Evolutionary conservation across 2,113 vertebrate genomes (phyloP).

Genomic region (Strix aluco): DNA sequence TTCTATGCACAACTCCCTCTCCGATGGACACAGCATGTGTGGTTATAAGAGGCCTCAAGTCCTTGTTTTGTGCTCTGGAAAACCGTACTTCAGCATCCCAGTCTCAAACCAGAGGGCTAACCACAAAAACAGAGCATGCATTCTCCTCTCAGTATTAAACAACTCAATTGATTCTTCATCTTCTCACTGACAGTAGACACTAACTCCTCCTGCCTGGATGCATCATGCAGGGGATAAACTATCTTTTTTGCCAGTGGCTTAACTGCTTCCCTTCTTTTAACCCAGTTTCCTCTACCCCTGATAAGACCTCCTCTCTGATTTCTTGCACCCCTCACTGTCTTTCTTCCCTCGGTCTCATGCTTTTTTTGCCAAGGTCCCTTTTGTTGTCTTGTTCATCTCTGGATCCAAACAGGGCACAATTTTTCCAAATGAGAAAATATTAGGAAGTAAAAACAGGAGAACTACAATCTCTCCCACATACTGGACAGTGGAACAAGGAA

Average conservation of each 20-base stretch:
- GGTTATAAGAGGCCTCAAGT: not conserved
- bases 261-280: not conserved
- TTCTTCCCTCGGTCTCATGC: not conserved
- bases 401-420: not conserved
- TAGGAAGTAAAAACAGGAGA: not conserved
- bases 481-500: not conserved
- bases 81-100: not conserved
- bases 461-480: not conserved
- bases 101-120: not conserved
- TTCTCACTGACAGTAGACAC: not conserved
- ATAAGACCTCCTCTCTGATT: not conserved
- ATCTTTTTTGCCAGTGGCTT: not conserved
- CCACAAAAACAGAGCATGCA: not conserved
- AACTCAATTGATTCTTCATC: not conserved
- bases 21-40: rapidly evolving
- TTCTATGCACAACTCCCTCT: not conserved
- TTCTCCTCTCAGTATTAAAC: not conserved
- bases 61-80: not conserved
- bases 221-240: not conserved
- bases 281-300: not conserved
- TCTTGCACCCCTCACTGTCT: not conserved
- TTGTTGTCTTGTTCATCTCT: not conserved
- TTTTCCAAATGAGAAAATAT: not conserved
- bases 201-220: rapidly evolving
- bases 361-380: not conserved